Conservation (phyloP, 2,888 invertebrate species). For the Troides oblongomaculatus region DNA sequence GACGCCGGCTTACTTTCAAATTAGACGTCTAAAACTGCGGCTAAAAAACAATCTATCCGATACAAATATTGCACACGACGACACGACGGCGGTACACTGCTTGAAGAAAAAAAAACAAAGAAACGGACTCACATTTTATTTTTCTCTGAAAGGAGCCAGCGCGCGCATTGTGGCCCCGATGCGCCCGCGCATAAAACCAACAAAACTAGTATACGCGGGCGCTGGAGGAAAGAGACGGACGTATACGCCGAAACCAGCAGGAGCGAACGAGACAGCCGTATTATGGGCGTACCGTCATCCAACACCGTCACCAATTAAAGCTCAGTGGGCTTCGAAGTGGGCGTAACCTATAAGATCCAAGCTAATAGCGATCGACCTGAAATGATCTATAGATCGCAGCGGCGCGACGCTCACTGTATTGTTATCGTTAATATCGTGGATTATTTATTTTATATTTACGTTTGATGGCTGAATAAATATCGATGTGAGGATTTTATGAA, state of each 20-base stretch:
- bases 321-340: conserved; percentile 74
- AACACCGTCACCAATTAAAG: conserved; percentile 76
- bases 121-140: conserved; percentile 64
- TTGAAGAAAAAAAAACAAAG: conserved; percentile 44
- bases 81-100: conserved; percentile 55
- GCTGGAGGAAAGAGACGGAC: conserved; percentile 43
- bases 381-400: conserved; percentile 77
- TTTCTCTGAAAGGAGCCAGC: conserved; percentile 70
- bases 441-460: conserved; percentile 70
- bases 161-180: conserved; percentile 63
- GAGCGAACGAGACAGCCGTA: conserved; percentile 47
- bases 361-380: conserved; percentile 75
- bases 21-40: conserved; percentile 59
- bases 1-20: conserved; percentile 64
- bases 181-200: conserved; percentile 70
- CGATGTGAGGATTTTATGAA: conserved; percentile 52
- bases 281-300: conserved; percentile 67
- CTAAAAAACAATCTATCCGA: conserved; percentile 62
- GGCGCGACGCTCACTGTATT: conserved; percentile 66
- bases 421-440: conserved; percentile 72
- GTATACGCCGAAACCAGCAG: conserved; percentile 14
- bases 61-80: conserved; percentile 77
- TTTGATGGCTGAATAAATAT: conserved; percentile 71
- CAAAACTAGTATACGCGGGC: conserved; percentile 43
- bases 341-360: conserved; percentile 66